Conservation (phyloP, 2,888 invertebrate genomes). For the Phlogophora meticulosa region DNA sequence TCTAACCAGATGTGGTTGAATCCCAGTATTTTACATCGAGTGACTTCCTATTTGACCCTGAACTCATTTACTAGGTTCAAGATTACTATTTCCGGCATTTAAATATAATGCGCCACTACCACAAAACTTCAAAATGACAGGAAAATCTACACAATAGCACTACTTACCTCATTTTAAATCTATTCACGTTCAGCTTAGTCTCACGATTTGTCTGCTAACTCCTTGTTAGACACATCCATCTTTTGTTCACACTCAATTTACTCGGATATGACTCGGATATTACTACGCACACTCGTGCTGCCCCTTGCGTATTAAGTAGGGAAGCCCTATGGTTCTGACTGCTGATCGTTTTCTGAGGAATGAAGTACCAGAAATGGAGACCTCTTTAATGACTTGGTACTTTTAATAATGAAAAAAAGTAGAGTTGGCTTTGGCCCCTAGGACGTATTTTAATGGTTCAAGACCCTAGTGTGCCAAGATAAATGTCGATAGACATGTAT, state of each 20-base stretch:
- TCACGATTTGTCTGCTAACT: conserved; percentile 39
- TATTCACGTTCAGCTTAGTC: conserved; percentile 25
- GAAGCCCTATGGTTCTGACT: background rate
- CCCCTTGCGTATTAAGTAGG: conserved; percentile 3
- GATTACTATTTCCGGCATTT: background rate
- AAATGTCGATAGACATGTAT: no score
- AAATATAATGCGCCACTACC: background rate
- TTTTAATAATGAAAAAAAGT: no score
- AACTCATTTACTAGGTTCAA: no score
- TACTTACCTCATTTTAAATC: conserved; percentile 27
- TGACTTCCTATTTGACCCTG: no score
- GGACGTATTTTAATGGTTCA: no score
- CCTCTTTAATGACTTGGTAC: background rate
- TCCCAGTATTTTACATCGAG: no score
- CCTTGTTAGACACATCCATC: conserved; percentile 7
- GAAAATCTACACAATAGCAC: conserved; percentile 7
- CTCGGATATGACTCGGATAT: conserved; percentile 27
- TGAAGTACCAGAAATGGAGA: background rate
- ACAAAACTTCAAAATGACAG: conserved; percentile 7
- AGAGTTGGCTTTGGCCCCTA: no score
- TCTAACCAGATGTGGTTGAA: no score
- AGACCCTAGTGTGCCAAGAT: no score
- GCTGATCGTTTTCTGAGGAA: background rate
- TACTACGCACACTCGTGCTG: conserved; percentile 1
- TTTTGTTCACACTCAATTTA: conserved; percentile 46